Evolutionary conservation across 2,888 invertebrate species (phyloP).

Genomic region (Diogma glabrata): DNA sequence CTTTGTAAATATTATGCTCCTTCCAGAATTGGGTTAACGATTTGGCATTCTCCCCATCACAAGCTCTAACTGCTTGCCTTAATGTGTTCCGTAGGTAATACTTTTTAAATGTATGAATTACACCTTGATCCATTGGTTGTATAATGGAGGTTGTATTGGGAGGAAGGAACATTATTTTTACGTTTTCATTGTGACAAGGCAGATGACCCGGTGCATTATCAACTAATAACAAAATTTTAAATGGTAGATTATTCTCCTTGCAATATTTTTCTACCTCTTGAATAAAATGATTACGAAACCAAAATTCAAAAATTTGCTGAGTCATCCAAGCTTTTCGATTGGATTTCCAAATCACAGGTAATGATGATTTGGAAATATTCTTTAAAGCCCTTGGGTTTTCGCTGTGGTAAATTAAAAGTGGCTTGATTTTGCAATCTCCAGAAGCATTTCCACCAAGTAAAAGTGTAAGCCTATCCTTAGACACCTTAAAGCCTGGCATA

Average conservation of each 20-base stretch:
- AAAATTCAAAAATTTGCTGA: too few species aligned
- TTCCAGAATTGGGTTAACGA: neutral
- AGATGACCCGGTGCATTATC: neutral
- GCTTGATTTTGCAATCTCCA: neutral
- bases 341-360: neutral
- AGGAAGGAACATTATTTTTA: constrained; percentile 4
- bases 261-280: too few species aligned
- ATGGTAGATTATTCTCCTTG: too few species aligned
- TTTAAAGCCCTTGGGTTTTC: neutral
- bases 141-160: constrained; percentile 3
- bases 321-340: constrained; percentile 3
- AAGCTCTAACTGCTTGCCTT: neutral
- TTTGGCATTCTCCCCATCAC: neutral
- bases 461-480: too few species aligned
- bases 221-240: too few species aligned
- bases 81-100: neutral
- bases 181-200: neutral
- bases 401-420: neutral
- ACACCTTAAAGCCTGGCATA: constrained; percentile 3
- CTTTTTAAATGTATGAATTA: neutral
- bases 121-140: constrained; percentile 1
- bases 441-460: neutral
- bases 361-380: neutral
- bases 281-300: too few species aligned
- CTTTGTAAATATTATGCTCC: neutral